Base-by-base conservation (phyloP, 2,797 vertebrate genomes). In the Pantherophis alleghaniensis region DNA sequence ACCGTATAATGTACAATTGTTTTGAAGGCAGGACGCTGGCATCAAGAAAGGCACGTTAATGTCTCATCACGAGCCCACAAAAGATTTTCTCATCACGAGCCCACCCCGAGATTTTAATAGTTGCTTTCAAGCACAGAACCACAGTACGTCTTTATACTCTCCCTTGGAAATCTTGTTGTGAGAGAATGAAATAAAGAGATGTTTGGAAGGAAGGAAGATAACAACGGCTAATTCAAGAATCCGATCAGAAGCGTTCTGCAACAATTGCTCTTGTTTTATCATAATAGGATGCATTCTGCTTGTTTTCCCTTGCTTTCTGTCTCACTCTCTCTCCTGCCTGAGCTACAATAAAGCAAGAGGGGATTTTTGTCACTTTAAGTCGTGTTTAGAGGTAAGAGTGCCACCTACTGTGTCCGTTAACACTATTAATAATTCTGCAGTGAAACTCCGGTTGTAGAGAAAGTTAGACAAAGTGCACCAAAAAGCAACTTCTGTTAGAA, bases 311-410 rank as follows among this genome's bases (percentile, higher is more conserved):
- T 1, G 24, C 42, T 89, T 5, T 59, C 22, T 89, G 4, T 32
- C 56, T 22, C 37, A 4, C 37, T 37, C n/a, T 42, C 93, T 66
- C 93, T 24, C 24, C 83, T 87, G 42, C 22, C 1, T 0, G 0
- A 0, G 3, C 92, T 87, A 88, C 7, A 87, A 55, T 20, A 14
- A 24, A 47, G 37, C 24, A 51, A 55, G 2, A 12, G n/a, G 83
- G 92, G 69, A 56, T 86, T 91, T 66, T 92, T 93, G 61, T 89
- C 87, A 32, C 18, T 53, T 42, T 4, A 20, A 95, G 74, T 79
- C 37, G 37, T 96, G 96, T 88, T 93, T 92, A 97, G 96, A 96
- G 94, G 92, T 94, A 97, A 97, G 94, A 97, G 94, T 97, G 97
- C 97, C 97, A 97, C 96, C 97, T 98, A 96, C 96, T 96, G 97